Evolutionary conservation across 2,888 invertebrate species (phyloP).

Genomic region (Leucophenga montana): DNA sequence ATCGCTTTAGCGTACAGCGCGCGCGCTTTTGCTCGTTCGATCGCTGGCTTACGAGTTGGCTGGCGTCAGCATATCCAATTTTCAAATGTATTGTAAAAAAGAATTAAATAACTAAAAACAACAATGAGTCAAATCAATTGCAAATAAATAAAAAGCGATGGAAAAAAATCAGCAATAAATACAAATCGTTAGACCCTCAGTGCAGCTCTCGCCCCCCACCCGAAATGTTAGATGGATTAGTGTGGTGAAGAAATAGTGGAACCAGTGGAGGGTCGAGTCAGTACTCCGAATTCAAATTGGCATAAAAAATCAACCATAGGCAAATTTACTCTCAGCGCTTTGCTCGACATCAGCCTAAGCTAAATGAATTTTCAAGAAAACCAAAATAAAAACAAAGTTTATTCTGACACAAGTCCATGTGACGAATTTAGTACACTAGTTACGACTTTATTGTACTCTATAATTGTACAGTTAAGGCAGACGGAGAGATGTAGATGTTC

Average conservation of each 20-base stretch:
- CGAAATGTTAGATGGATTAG: too few species aligned
- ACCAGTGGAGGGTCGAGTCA: neutral
- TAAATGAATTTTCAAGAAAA: neutral
- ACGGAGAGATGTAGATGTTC: too few species aligned
- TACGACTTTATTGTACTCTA: too few species aligned
- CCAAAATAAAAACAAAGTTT: conserved; percentile 2
- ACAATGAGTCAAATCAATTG: conserved; percentile 6
- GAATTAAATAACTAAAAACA: conserved; percentile 5
- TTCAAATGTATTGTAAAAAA: conserved; percentile 32
- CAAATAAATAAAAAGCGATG: neutral
- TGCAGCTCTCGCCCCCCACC: neutral
- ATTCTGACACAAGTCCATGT: neutral
- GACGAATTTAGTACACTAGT: too few species aligned
- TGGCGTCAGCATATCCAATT: conserved; percentile 51
- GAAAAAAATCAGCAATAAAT: conserved; percentile 24
- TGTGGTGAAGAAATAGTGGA: too few species aligned
- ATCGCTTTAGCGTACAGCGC: conserved; percentile 47
- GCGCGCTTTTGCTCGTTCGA: too few species aligned
- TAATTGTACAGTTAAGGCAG: neutral
- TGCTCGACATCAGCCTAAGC: neutral
- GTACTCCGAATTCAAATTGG: neutral
- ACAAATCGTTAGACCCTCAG: conserved; percentile 30
- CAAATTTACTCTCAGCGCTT: neutral
- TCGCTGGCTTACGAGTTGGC: neutral
- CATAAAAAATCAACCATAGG: neutral